Percentiles rank a stretch among this genome's conserved stretches.
Evolutionary conservation across 1,140 invertebrate genomes (phyloP).

Genomic region (Leptinotarsa lineolata): DNA sequence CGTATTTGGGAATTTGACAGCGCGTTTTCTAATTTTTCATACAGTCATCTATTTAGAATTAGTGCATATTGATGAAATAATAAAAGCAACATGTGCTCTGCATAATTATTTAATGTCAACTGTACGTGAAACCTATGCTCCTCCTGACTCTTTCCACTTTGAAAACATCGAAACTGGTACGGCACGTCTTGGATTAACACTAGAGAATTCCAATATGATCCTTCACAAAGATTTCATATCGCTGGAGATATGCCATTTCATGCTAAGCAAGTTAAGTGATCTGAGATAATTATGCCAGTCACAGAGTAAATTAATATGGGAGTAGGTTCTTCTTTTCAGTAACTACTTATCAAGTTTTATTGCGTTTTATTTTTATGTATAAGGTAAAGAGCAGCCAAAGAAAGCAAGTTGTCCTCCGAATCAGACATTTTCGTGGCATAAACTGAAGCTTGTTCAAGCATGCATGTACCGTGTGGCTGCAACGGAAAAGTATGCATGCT

Average conservation of each 20-base stretch:
- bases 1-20: conserved; percentile 20
- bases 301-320: too few species aligned
- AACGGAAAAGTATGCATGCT: too few species aligned
- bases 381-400: too few species aligned
- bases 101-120: conserved; percentile 26
- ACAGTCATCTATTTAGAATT: conserved; percentile 19
- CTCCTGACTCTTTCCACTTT: background rate
- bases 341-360: too few species aligned
- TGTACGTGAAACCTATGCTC: conserved; percentile 17
- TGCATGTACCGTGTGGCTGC: too few species aligned
- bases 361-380: too few species aligned
- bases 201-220: conserved; percentile 5
- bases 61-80: conserved; percentile 12
- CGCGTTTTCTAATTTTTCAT: conserved; percentile 19
- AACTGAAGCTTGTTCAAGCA: too few species aligned
- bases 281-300: too few species aligned
- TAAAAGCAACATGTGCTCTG: conserved; percentile 15
- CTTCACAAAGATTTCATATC: conserved; percentile 8
- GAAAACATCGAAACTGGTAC: background rate
- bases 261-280: conserved; percentile 27
- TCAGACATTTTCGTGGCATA: too few species aligned
- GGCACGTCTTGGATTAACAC: background rate
- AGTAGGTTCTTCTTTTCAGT: too few species aligned
- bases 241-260: conserved; percentile 13
- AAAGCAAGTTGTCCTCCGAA: too few species aligned